A percentile compares a stretch with the other conserved stretches of the same genome.
These are phyloP conservation scores for Lordiphosa stackelbergi DNA, from an alignment of 1,140 invertebrate species.

Conservation along the genomic window DNA sequence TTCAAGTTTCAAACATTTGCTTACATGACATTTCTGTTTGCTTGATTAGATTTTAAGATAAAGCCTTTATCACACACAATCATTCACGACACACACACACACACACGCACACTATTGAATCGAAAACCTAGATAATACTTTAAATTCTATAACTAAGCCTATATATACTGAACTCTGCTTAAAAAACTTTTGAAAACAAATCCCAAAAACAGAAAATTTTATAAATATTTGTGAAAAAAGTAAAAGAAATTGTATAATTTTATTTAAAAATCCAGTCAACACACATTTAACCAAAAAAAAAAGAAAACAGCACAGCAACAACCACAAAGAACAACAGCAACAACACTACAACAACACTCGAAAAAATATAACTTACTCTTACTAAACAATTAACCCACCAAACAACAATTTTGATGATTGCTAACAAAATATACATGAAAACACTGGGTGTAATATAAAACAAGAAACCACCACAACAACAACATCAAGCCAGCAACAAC, in stretches of 20 bases:
- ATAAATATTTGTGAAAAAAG: background rate
- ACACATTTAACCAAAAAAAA: slow-evolving; percentile 12
- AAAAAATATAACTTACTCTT: slow-evolving; percentile 20
- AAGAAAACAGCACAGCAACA: slow-evolving; percentile 6
- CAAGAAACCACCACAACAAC: slow-evolving; percentile 24
- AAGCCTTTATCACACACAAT: too few species aligned
- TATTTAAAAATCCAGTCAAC: slow-evolving; percentile 19
- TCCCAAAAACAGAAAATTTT: background rate
- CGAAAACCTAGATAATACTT: too few species aligned
- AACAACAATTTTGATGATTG: slow-evolving; percentile 7
- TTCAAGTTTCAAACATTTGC: too few species aligned
- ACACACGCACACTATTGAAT: too few species aligned
- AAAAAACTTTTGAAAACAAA: too few species aligned
- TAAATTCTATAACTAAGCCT: too few species aligned
- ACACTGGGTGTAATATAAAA: too few species aligned
- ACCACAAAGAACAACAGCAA: slow-evolving; percentile 4
- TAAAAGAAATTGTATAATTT: slow-evolving; percentile 3
- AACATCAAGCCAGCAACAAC: slow-evolving; percentile 20
- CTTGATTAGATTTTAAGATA: too few species aligned
- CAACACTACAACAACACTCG: slow-evolving; percentile 11
- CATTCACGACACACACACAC: too few species aligned
- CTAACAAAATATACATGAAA: slow-evolving; percentile 8
- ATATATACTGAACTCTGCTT: too few species aligned
- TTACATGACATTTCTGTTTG: too few species aligned
- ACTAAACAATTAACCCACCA: slow-evolving; percentile 21